Conservation (phyloP, 2,888 invertebrate species). For the Patella ulyssiponensis region DNA sequence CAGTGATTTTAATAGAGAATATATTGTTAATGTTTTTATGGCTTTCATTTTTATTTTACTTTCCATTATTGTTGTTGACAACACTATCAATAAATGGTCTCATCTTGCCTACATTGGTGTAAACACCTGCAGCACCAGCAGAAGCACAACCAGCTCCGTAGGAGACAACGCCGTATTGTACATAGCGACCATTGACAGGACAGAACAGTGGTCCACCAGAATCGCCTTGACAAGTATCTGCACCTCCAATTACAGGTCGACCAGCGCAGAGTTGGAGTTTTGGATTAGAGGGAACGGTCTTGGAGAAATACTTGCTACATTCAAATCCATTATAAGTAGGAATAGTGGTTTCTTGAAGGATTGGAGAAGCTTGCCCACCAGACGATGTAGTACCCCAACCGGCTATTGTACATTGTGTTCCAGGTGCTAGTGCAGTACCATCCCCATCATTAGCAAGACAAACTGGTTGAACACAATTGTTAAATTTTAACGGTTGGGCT, state of each 20-base stretch:
- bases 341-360: conserved; percentile 18
- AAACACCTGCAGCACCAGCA: conserved; percentile 32
- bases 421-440: background rate
- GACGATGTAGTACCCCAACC: conserved; percentile 18
- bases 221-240: conserved; percentile 40
- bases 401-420: conserved; percentile 14
- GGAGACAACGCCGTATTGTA: conserved; percentile 35
- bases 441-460: background rate
- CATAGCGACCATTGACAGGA: conserved; percentile 19
- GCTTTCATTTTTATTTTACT: background rate
- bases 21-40: no score
- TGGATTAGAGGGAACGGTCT: conserved; percentile 18
- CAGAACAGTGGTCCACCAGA: conserved; percentile 39
- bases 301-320: conserved; percentile 23
- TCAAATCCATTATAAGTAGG: conserved; percentile 25
- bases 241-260: conserved; percentile 28
- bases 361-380: conserved; percentile 8
- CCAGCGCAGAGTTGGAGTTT: conserved; percentile 34
- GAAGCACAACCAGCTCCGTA: conserved; percentile 35
- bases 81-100: background rate
- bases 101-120: conserved; percentile 19
- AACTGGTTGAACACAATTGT: conserved; percentile 3
- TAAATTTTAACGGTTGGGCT: background rate
- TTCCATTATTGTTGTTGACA: background rate
- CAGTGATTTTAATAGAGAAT: no score